A percentile compares a stretch with the other conserved stretches of the same genome.
These are phyloP conservation scores for Rotaria sp. DNA, from an alignment of 2,888 invertebrate species.

Conservation along the genomic window DNA sequence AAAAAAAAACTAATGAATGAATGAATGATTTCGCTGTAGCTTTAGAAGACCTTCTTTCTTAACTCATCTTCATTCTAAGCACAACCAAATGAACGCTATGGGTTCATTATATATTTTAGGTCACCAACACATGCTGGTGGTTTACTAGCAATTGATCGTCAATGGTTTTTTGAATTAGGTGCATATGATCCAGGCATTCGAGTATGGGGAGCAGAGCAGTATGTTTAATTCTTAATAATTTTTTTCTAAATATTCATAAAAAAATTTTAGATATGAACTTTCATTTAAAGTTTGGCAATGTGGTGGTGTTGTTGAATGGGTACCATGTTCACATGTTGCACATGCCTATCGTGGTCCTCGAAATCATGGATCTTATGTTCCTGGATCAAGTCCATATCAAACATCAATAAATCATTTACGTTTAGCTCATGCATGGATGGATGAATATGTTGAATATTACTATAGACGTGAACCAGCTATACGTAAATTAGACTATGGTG, in stretches of 20 bases:
- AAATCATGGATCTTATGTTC: conserved; percentile 94
- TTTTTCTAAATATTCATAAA: background rate
- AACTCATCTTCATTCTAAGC: no score
- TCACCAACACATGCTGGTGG: conserved; percentile 99
- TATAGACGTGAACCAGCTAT: conserved; percentile 63
- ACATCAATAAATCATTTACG: conserved; percentile 92
- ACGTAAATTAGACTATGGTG: conserved; percentile 50
- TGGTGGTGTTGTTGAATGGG: conserved; percentile 95
- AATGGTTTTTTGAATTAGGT: conserved; percentile 87
- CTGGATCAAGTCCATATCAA: conserved; percentile 95
- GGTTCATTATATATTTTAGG: conserved; percentile 49
- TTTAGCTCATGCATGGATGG: conserved; percentile 98
- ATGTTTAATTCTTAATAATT: conserved; percentile 60
- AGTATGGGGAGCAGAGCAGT: conserved; percentile 70
- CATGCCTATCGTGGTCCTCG: conserved; percentile 92
- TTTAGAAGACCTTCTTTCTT: conserved; percentile 42
- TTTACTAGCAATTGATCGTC: conserved; percentile 85
- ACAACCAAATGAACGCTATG: no score
- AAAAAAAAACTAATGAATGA: no score
- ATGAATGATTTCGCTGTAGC: no score
- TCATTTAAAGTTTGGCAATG: conserved; percentile 80
- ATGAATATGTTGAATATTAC: conserved; percentile 62
- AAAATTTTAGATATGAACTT: conserved; percentile 33
- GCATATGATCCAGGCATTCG: conserved; percentile 80
- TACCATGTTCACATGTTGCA: conserved; percentile 92